These are phyloP conservation scores for Bubo bubo DNA, from an alignment of 2,113 vertebrate genomes.

Conservation along the genomic window DNA sequence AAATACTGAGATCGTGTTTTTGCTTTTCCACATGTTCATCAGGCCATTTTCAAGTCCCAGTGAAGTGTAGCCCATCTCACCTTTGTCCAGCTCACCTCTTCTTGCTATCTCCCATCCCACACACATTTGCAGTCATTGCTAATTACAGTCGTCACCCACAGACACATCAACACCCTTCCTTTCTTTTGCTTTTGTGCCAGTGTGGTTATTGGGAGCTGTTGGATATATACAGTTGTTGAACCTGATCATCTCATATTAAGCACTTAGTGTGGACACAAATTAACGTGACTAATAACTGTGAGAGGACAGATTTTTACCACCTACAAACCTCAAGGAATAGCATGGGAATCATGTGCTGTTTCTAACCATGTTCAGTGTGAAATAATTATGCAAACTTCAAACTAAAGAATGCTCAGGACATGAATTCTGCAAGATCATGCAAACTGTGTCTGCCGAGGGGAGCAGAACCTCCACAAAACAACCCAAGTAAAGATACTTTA, in stretches of 20 bases:
- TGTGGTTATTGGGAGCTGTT: background rate
- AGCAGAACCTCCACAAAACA: background rate
- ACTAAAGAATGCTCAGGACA: background rate
- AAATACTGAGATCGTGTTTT: rapidly evolving
- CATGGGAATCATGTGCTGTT: background rate
- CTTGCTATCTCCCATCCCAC: background rate
- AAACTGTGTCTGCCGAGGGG: background rate
- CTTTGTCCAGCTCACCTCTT: background rate
- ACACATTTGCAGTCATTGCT: background rate
- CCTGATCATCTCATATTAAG: background rate
- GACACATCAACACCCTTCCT: background rate
- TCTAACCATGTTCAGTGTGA: background rate
- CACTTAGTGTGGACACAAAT: background rate
- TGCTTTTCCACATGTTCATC: background rate
- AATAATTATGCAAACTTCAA: background rate
- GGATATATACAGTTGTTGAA: background rate
- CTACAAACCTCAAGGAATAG: background rate
- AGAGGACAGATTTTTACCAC: background rate
- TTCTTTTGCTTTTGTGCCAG: background rate
- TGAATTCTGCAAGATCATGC: background rate
- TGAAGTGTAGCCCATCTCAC: background rate
- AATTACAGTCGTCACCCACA: background rate
- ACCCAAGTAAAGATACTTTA: background rate
- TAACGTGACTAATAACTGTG: background rate
- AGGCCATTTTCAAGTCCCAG: background rate